Base-by-base conservation (phyloP, 2,797 vertebrate genomes). In the Gouania willdenowi region DNA sequence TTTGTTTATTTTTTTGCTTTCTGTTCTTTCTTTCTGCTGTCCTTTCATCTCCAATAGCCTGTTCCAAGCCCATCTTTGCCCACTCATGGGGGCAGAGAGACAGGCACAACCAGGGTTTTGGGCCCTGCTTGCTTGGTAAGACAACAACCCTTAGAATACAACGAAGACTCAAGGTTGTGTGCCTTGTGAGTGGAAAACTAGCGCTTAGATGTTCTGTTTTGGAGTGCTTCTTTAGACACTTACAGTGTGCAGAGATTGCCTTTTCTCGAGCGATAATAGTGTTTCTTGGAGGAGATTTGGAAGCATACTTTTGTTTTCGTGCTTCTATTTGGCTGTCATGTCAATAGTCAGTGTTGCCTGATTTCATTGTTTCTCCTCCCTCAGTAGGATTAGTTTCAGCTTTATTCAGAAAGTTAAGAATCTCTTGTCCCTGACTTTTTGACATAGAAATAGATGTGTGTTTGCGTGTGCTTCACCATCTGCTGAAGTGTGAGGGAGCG, bases 71-170 rank as follows among this genome's bases (percentile, higher is more conserved):
- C 83, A 3, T 85, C 83, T 81, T 40, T 90, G 71, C 81, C 76
- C 40, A 5, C 74, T 68, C 79, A 78, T 31, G 42, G 67, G 40
- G 77, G 77, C 81, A 89, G 83, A 78, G 88, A 91, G 27, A 67
- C 46, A 8, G 74, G 74, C 41, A 35, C 50, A 55, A 57, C 63
- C 77, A 81, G 82, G 78, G 82, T 85, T 81, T 71, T 82, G 79
- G 82, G 84, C 82, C 87, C 89, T 5, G 34, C 66, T 29, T 85
- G 82, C 62, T 79, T 83, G 86, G 81, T 89, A 86, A 85, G 86
- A 70, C 62, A 39, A 35, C 61, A 57, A 25, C 12, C 17, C 28
- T 43, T 3, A 5, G 19, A 37, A 18, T 26, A 1, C 1, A 20
- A 6, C n/a, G 19, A 29, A 20, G 7, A 24, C 10, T 23, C 42